Evolutionary conservation across 2,113 vertebrate species (phyloP).

Genomic region (Centropus unirufus): DNA sequence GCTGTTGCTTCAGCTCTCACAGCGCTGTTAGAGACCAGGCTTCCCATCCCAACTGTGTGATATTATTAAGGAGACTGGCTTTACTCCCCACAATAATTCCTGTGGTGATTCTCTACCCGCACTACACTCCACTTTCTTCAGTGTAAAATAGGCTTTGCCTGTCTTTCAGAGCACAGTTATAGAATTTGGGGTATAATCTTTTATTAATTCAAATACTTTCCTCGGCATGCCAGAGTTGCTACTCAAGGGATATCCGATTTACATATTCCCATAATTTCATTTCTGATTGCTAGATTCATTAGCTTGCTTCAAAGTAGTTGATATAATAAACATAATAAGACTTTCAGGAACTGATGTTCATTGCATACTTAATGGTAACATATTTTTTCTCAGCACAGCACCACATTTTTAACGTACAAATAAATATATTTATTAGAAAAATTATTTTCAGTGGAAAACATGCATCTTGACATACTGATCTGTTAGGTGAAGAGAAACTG

Average conservation of each 20-base stretch:
- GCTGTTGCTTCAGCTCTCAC: background rate
- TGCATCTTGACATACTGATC: background rate
- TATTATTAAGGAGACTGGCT: background rate
- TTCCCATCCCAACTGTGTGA: background rate
- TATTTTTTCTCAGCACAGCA: background rate
- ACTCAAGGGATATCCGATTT: conserved; percentile 57
- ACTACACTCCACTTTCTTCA: background rate
- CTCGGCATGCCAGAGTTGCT: background rate
- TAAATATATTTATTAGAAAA: background rate
- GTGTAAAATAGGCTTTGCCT: background rate
- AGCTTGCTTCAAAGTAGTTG: conserved; percentile 50
- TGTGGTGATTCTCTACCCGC: background rate
- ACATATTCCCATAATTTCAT: conserved; percentile 57
- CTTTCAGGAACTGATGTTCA: conserved; percentile 50
- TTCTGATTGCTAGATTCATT: conserved; percentile 65
- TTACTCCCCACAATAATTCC: background rate
- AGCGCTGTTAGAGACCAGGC: background rate
- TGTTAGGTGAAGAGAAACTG: background rate
- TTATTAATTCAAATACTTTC: conserved; percentile 60
- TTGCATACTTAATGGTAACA: conserved; percentile 19
- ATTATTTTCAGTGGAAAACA: background rate
- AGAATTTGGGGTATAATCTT: conserved; percentile 31
- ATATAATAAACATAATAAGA: conserved; percentile 45
- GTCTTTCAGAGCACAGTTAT: conserved; percentile 1
- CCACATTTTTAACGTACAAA: background rate